phyloP scores from a whole-genome alignment of 2,888 invertebrate species.

The Carabus problematicus region DNA sequence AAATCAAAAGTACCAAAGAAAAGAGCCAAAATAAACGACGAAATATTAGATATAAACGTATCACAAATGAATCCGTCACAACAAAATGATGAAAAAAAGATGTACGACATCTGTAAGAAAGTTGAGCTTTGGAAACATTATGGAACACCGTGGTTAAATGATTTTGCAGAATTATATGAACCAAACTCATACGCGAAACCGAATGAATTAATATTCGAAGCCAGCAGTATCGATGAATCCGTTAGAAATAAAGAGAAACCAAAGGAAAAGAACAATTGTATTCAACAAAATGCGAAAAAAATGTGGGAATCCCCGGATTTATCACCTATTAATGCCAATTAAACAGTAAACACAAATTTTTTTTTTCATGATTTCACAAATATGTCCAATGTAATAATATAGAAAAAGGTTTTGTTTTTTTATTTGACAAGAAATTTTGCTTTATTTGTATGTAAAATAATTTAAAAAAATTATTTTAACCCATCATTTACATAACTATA shows the following conservation, averaged over 20 bases:
- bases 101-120: background rate
- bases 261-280: background rate
- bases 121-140: slow-evolving; percentile 5
- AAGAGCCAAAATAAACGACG: background rate
- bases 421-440: background rate
- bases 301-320: background rate
- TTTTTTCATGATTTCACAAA: too few species aligned
- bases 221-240: background rate
- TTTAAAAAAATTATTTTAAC: background rate
- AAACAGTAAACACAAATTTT: background rate
- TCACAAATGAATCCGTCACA: background rate
- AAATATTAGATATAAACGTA: background rate
- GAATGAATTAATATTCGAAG: background rate
- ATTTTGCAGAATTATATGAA: background rate
- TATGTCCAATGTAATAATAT: too few species aligned
- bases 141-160: slow-evolving; percentile 3
- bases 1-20: background rate
- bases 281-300: too few species aligned
- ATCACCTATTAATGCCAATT: background rate
- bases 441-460: background rate
- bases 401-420: too few species aligned
- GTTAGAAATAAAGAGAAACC: slow-evolving; percentile 6
- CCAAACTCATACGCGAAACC: background rate
- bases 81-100: background rate
- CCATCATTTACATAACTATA: too few species aligned